These are phyloP conservation scores for Strigamia maritima DNA, from an alignment of 2,888 invertebrate genomes.

Conservation along the genomic window DNA sequence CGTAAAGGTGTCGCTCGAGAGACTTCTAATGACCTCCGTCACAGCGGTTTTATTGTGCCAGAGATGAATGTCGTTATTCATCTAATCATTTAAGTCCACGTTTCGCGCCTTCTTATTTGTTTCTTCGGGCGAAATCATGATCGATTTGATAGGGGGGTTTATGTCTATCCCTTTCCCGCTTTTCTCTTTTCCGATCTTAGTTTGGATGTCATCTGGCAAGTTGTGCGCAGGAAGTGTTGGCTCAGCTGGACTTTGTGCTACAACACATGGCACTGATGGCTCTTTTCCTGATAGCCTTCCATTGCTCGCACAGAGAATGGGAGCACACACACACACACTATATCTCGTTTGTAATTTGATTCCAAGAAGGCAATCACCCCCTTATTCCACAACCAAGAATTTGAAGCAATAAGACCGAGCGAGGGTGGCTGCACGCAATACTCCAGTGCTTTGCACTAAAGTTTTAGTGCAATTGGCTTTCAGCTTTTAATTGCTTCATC, in stretches of 20 bases:
- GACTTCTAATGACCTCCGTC: conserved; percentile 20
- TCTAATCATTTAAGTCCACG: background rate
- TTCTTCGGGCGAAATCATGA: background rate
- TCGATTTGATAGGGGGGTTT: background rate
- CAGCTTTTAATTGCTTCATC: background rate
- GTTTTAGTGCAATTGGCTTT: background rate
- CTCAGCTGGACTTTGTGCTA: conserved; percentile 14
- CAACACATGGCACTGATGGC: conserved; percentile 15
- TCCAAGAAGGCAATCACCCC: conserved; percentile 19
- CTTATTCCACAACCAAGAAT: background rate
- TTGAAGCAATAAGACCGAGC: conserved; percentile 4
- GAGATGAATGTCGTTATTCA: background rate
- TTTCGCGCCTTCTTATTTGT: too few relatives aligned
- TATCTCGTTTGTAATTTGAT: conserved; percentile 25
- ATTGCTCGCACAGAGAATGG: background rate
- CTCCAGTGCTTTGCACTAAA: conserved; percentile 2
- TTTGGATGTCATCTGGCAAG: conserved; percentile 16
- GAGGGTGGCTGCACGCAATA: conserved; percentile 17
- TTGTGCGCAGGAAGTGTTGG: conserved; percentile 12
- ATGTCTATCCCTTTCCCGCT: too few relatives aligned
- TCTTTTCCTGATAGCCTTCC: conserved; percentile 12
- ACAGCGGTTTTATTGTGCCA: background rate
- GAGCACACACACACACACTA: background rate
- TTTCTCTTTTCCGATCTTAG: background rate
- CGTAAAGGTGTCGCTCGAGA: conserved; percentile 3